A percentile compares a stretch with the other conserved stretches of the same genome.
Conservation (phyloP, 2,888 invertebrate species). For the Digitonthophagus gazella region DNA sequence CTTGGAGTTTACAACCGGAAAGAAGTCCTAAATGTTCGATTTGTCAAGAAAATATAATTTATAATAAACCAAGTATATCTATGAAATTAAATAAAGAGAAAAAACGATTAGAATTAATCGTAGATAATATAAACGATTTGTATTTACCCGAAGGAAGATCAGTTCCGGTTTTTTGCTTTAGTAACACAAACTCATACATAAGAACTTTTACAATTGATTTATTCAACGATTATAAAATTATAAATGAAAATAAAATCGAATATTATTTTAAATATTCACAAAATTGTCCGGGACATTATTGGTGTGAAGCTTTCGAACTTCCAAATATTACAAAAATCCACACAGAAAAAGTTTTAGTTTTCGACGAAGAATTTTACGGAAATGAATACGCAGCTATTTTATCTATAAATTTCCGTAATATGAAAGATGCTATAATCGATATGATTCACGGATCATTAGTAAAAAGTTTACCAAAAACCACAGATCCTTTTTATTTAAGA, state of each 20-base stretch:
- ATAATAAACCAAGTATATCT: slow-evolving; percentile 1
- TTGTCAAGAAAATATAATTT: slow-evolving; percentile 19
- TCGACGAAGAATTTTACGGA: slow-evolving; percentile 24
- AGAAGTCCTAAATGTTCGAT: slow-evolving; percentile 15
- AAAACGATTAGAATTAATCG: slow-evolving; percentile 15
- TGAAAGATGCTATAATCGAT: slow-evolving; percentile 2
- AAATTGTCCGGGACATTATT: slow-evolving; percentile 26
- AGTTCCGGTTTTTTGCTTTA: slow-evolving; percentile 23
- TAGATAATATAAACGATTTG: slow-evolving; percentile 18
- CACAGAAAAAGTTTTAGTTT: slow-evolving; percentile 20
- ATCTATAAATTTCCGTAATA: slow-evolving; percentile 13
- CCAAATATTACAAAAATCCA: slow-evolving; percentile 17
- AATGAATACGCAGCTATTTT: slow-evolving; percentile 24
- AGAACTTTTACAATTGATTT: slow-evolving; percentile 5
- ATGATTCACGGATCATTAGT: not conserved
- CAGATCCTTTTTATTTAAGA: slow-evolving; percentile 20
- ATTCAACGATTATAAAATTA: slow-evolving; percentile 6
- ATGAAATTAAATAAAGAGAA: slow-evolving; percentile 17
- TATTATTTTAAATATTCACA: slow-evolving; percentile 21
- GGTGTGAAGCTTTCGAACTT: slow-evolving; percentile 24
- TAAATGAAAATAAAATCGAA: slow-evolving; percentile 14
- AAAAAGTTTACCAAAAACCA: not conserved
- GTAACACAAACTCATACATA: slow-evolving; percentile 13
- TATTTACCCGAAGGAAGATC: slow-evolving; percentile 20
- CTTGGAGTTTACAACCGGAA: slow-evolving; percentile 17